These are phyloP conservation scores for Branchinecta sandiegonensis DNA, from an alignment of 2,888 invertebrate species.

Conservation along the genomic window DNA sequence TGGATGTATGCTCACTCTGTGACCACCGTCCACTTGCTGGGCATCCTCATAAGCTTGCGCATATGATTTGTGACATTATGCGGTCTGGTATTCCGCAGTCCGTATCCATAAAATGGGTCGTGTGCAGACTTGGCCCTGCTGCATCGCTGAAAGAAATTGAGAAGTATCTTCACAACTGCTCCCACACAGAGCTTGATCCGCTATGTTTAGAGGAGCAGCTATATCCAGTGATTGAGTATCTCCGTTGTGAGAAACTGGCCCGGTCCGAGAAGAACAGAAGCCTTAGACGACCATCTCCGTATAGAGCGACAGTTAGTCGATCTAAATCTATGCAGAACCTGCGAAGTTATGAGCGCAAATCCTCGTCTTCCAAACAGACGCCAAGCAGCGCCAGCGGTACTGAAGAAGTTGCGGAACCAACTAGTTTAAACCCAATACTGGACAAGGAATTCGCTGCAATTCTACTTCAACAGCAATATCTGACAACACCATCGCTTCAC, in stretches of 20 bases:
- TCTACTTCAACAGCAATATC: not conserved
- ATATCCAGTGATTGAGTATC: no score
- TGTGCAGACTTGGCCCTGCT: not conserved
- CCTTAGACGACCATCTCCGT: not conserved
- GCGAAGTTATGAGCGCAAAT: not conserved
- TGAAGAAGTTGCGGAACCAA: not conserved
- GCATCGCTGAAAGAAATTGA: constrained; percentile 1
- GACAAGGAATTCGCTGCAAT: constrained; percentile 6
- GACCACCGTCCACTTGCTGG: no score
- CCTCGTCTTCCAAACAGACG: not conserved
- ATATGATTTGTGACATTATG: not conserved
- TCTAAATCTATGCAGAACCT: not conserved
- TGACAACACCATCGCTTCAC: not conserved
- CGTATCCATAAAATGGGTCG: constrained; percentile 2
- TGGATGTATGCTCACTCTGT: no score
- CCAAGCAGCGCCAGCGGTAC: not conserved
- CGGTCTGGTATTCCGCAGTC: not conserved
- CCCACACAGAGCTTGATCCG: not conserved
- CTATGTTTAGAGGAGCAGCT: not conserved
- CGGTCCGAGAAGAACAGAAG: not conserved
- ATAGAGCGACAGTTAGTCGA: not conserved
- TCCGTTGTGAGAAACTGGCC: not conserved
- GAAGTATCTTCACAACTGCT: not conserved
- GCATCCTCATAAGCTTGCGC: not conserved
- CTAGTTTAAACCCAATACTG: not conserved